These are phyloP conservation scores for Tinea semifulvella DNA, from an alignment of 2,888 invertebrate species.

Conservation along the genomic window DNA sequence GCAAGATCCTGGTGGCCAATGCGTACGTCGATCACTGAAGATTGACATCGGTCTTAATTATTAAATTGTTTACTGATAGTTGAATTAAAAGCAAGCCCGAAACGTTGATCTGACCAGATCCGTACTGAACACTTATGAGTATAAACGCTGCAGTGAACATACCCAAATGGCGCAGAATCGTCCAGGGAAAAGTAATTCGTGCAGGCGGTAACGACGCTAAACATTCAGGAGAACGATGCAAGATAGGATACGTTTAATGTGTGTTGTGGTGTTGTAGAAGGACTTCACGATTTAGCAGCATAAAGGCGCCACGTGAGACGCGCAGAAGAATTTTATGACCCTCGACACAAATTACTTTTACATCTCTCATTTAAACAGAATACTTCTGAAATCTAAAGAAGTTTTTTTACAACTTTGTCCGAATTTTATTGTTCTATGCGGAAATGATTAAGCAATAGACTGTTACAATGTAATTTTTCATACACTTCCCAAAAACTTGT, in stretches of 20 bases:
- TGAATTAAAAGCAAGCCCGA: no score
- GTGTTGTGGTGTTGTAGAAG: background rate
- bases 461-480: slow-evolving; percentile 7
- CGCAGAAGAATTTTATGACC: slow-evolving; percentile 52
- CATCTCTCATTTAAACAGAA: slow-evolving; percentile 35
- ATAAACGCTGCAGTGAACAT: no score
- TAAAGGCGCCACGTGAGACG: slow-evolving; percentile 14
- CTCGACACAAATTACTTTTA: slow-evolving; percentile 50
- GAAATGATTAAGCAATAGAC: background rate
- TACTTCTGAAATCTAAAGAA: slow-evolving; percentile 11
- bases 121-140: no score
- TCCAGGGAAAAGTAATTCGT: no score
- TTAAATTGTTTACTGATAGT: no score
- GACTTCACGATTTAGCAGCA: slow-evolving; percentile 1
- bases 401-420: slow-evolving; percentile 12
- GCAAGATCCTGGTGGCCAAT: no score
- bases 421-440: slow-evolving; percentile 4
- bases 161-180: no score
- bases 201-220: no score
- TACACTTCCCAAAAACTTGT: background rate
- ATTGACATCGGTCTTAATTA: no score
- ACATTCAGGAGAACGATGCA: no score
- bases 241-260: background rate
- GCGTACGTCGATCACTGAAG: no score
- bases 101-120: no score